Percentiles rank a stretch among this genome's conserved stretches.
phyloP scores from a whole-genome alignment of 2,113 vertebrate species.

The Bungarus multicinctus region DNA sequence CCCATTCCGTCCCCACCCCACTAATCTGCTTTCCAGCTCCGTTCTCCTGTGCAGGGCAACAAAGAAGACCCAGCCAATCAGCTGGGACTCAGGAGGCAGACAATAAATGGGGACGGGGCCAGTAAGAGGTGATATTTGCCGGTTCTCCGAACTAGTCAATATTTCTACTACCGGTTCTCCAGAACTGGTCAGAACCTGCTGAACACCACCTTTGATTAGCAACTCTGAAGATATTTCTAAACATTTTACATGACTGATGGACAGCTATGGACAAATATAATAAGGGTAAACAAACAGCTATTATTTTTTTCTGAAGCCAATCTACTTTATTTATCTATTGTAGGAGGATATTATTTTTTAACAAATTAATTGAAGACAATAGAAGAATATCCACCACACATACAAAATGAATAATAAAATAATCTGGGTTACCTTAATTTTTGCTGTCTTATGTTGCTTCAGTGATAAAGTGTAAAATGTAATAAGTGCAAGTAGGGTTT shows the following conservation, averaged over 20 bases:
- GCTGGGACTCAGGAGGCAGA: no score
- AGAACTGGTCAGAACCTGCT: no score
- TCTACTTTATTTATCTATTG: neutral
- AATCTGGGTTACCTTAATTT: neutral
- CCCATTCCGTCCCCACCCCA: no score
- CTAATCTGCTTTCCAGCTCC: no score
- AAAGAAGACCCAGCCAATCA: no score
- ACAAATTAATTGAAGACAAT: neutral
- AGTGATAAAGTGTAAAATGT: neutral
- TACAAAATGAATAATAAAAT: neutral
- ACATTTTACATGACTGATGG: neutral
- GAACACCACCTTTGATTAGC: neutral
- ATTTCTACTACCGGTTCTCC: no score
- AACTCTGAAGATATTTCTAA: neutral
- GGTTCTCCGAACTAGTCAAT: no score
- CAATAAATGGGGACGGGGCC: no score
- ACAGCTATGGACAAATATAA: neutral
- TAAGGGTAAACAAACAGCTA: neutral
- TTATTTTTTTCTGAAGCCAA: neutral
- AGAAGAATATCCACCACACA: neutral
- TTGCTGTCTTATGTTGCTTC: neutral
- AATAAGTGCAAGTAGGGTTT: neutral
- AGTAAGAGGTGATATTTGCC: no score
- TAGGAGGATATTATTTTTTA: neutral
- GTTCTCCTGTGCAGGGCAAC: no score